Evolutionary conservation across 2,888 invertebrate genomes (phyloP), one percentile per base, ranked within the genome.

Genomic region (Drosophila quinaria): DNA sequence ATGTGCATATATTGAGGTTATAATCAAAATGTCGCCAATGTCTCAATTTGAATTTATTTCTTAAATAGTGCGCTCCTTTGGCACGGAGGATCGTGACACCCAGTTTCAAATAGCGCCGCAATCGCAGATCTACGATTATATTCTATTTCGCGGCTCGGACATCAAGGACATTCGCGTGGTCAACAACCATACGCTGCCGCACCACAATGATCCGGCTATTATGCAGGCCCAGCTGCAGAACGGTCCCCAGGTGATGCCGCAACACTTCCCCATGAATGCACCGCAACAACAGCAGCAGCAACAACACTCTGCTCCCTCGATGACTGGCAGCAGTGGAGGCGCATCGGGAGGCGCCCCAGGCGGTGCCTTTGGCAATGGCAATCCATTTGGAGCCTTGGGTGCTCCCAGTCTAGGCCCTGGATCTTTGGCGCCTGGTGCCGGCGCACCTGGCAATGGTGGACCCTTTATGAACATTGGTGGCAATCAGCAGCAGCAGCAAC

Each of bases 141-240:
- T 99, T 91, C 95, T 99, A 86, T 99, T 99, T 94, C 95, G 99
- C 82, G 99, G 99, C 50, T 96, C 97, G 79, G 99, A 99, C 93
- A 99, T 99, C 91, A 99, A 99, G 94, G 99, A 99, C 93, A 97
- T 99, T 91, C 95, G 98, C 92, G 98, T 99, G 55, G 96, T 99
- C 70, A 97, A 97, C 93, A 97, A 97, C 93, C 96, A 96, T 94
- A 96, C 96, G 59, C 95, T 96, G 78, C 95, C 96, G 58, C 94
- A 97, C 91, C 97, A 97, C 75, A 98, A 98, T 94, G 99, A 99
- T 94, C 99, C 99, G 68, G 99, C 99, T 72, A 99, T 99, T 93
- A 98, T 99, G 94, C 95, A 96, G 94, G 95, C 96, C 93, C 97
- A 96, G 73, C 95, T 96, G 90, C 96, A 96, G 46, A 94, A 95